These are phyloP conservation scores for Sebastes diaconus DNA, from an alignment of 2,797 vertebrate genomes.

Conservation along the genomic window DNA sequence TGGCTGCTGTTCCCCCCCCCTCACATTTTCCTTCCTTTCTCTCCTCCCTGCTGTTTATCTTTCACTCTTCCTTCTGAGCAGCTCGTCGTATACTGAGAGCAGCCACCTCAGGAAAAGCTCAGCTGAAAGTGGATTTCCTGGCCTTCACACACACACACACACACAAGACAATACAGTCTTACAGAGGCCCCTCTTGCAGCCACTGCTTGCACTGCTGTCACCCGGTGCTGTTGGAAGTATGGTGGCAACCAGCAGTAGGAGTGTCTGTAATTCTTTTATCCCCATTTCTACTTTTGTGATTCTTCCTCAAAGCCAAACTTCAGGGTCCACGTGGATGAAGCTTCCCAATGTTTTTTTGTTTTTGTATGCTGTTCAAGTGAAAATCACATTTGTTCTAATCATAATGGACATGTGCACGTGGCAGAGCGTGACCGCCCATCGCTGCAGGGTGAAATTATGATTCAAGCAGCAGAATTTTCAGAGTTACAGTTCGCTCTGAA, in stretches of 20 bases:
- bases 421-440: not conserved
- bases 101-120: slow-evolving; percentile 73
- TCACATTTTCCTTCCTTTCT: slow-evolving; percentile 2
- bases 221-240: slow-evolving; percentile 27
- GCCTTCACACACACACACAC: slow-evolving; percentile 1
- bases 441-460: not conserved
- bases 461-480: not conserved
- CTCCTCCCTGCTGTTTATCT: slow-evolving; percentile 28
- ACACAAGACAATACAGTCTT: slow-evolving; percentile 3
- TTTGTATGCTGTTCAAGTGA: slow-evolving; percentile 11
- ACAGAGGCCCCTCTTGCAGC: slow-evolving; percentile 12
- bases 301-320: slow-evolving; percentile 48
- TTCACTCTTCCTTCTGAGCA: slow-evolving; percentile 25
- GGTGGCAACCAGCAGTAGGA: not conserved
- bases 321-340: slow-evolving; percentile 49
- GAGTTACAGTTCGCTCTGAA: not conserved
- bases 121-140: slow-evolving; percentile 58
- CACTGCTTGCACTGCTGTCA: slow-evolving; percentile 28
- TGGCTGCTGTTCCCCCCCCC: slow-evolving; percentile 2
- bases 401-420: not conserved
- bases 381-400: slow-evolving; percentile 12
- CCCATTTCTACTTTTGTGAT: slow-evolving; percentile 13
- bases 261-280: not conserved
- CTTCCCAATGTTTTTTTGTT: slow-evolving; percentile 15
- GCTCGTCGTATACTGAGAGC: slow-evolving; percentile 53